Base-by-base conservation (phyloP, 2,797 vertebrate species). In the Adrianichthys oophorus region DNA sequence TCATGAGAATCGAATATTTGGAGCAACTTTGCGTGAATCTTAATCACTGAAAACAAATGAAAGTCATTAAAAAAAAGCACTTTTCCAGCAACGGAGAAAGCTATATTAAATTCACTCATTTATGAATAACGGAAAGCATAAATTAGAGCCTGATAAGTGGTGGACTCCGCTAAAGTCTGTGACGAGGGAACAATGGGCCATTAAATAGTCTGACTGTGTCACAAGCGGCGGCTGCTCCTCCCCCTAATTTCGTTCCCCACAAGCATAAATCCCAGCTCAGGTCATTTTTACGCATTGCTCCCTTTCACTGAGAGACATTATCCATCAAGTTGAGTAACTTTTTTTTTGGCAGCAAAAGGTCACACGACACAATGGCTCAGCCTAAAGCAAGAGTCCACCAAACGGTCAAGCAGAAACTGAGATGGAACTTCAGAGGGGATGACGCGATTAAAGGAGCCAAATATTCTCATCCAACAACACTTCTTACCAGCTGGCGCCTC, bases 401-500 rank as follows among this genome's bases (percentile, higher is more conserved):
- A 76, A 53, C 71, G 69, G 74, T 68, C 80, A 82, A 24, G 45
- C 59, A 50, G 42, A 63, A 64, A 40, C 53, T 56, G 40, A 72
- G 40, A 1, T 29, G 23, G 52, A 51, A 52, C 7, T 48, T 48
- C 49, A 50, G 21, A 56, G 37, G 51, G 48, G 7, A 46, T 24
- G n/a, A 56, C 42, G 32, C 42, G 68, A 70, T 8, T 16, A 15
- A 13, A 19, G 17, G 5, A 47, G 14, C 6, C 8, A 75, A 14
- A 52, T 41, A 41, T 26, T 46, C 47, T n/a, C 24, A 42, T 37
- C 10, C 23, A 45, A 68, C 29, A 10, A 8, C 29, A 83, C 81
- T 85, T 87, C 90, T 86, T 85, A 93, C 92, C 92, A 92, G 87
- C 84, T 92, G 91, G 47, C 90, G 87, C 82, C 92, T 88, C 59